phyloP scores from a whole-genome alignment of 2,113 vertebrate species.

The Poeciliopsis retropinna region DNA sequence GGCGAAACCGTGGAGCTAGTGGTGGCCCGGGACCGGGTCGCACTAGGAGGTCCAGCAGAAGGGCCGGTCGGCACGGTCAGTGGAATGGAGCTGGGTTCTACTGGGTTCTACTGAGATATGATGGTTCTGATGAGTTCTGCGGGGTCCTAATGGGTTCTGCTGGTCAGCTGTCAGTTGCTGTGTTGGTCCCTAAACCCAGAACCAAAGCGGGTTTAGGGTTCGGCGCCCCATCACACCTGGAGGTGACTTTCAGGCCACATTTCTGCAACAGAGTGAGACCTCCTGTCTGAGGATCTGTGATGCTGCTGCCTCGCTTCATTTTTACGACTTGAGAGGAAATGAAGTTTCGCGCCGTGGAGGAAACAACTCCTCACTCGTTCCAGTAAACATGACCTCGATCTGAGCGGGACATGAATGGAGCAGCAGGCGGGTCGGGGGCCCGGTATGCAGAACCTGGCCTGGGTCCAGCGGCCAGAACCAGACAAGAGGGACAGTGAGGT shows the following conservation, averaged over 20 bases:
- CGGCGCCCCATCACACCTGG: background rate
- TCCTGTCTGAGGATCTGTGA: slow-evolving; percentile 30
- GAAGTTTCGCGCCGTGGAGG: too few species aligned
- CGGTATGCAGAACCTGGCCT: slow-evolving; percentile 61
- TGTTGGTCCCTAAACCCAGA: background rate
- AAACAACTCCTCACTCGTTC: too few species aligned
- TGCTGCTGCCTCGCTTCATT: slow-evolving; percentile 41
- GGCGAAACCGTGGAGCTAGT: slow-evolving; percentile 85
- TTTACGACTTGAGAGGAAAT: slow-evolving; percentile 65
- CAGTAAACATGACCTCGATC: slow-evolving; percentile 70
- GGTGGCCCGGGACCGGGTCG: slow-evolving; percentile 83
- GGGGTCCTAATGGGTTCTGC: too few species aligned
- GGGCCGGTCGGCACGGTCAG: slow-evolving; percentile 47
- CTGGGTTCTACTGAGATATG: too few species aligned
- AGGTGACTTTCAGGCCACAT: slow-evolving; percentile 49
- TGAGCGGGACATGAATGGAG: slow-evolving; percentile 63
- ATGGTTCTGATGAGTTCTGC: too few species aligned
- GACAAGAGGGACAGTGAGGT: slow-evolving; percentile 57
- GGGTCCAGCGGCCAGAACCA: slow-evolving; percentile 40
- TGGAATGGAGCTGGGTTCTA: too few species aligned
- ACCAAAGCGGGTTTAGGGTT: too few species aligned
- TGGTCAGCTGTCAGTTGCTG: background rate
- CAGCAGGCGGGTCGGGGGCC: slow-evolving; percentile 32
- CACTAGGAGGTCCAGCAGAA: background rate
- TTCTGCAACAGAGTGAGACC: slow-evolving; percentile 31